Base-by-base conservation (phyloP, 2,888 invertebrate genomes). In the Phortica magna region DNA sequence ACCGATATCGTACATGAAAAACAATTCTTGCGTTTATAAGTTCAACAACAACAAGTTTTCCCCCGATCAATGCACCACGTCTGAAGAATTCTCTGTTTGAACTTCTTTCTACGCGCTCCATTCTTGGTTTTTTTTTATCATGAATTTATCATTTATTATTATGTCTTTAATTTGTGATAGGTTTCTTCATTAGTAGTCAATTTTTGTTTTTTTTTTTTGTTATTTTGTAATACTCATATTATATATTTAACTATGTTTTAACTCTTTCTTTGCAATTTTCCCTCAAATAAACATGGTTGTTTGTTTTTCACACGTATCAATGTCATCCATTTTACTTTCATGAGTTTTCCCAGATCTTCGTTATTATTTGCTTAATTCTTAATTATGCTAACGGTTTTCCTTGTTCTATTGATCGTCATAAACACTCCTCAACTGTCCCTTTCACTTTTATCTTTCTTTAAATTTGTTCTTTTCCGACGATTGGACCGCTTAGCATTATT, bases 161-260 rank as follows among this genome's bases (percentile, higher is more conserved):
- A 22, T 81, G 77, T 83, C 81, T 82, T 78, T 76, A 76, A 78
- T 64, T 77, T 73, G 9, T 74, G 43, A 22, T 64, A 64, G 39
- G 39, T 64, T 64, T 64, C 39, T 31, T 64, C 64, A 31, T 64
- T 42, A 42, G 67, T 42, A 67, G 67, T 67, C 67, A 67, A 17
- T 67, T 67, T 12, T 48, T 48, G 9, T 48, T 48, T 48, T 12
- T 48, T 48, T 48, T 6, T 48, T 12, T 48, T 48, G 1, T 48
- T 48, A 12, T 48, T 48, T 41, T 67, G 67, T 67, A 67, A 67
- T 67, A 67, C 67, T 67, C 67, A 42, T 67, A 67, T 64, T 64
- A 64, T 67, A 42, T 41, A 67, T 67, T 67, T 67, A 67, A 67
- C 67, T 67, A 42, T 42, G 42, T 67, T 42, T 67, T 41, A n/a